Percentiles rank a stretch among this genome's conserved stretches.
Evolutionary conservation across 2,113 vertebrate species (phyloP).

Genomic region (Hylia prasina): DNA sequence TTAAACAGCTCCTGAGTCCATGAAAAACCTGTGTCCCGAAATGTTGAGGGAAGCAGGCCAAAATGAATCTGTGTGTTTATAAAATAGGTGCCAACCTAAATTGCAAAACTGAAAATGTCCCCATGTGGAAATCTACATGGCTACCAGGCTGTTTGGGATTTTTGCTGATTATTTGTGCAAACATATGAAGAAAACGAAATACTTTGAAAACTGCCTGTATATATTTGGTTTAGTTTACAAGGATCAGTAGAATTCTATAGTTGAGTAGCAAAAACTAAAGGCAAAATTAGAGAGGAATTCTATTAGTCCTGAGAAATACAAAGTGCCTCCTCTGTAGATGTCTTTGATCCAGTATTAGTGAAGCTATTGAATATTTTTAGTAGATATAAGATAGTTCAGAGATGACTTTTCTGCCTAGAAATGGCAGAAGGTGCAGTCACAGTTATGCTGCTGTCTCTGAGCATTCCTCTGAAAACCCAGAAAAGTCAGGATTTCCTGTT

Average conservation of each 20-base stretch:
- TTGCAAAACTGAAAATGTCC: neutral
- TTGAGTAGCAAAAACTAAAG: neutral
- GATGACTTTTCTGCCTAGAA: neutral
- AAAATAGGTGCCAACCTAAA: neutral
- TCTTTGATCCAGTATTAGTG: neutral
- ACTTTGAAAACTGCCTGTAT: neutral
- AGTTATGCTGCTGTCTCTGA: rapidly evolving
- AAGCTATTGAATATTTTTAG: neutral
- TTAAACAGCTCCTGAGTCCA: rapidly evolving
- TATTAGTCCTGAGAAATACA: neutral
- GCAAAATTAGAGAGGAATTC: neutral
- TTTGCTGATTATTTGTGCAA: neutral
- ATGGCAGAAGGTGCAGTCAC: neutral
- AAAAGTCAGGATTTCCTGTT: neutral
- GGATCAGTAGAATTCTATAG: neutral
- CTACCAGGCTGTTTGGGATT: neutral
- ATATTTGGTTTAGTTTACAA: neutral
- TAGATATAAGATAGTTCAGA: neutral
- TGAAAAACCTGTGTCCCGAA: neutral
- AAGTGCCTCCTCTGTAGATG: neutral
- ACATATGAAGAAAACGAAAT: neutral
- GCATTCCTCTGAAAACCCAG: neutral
- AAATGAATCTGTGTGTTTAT: neutral
- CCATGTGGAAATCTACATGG: neutral
- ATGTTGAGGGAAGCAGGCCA: neutral